Percentiles rank a stretch among this genome's conserved stretches.
These are phyloP conservation scores for Pseudorhombus dupliciocellatus DNA, from an alignment of 2,113 vertebrate species.

Conservation along the genomic window DNA sequence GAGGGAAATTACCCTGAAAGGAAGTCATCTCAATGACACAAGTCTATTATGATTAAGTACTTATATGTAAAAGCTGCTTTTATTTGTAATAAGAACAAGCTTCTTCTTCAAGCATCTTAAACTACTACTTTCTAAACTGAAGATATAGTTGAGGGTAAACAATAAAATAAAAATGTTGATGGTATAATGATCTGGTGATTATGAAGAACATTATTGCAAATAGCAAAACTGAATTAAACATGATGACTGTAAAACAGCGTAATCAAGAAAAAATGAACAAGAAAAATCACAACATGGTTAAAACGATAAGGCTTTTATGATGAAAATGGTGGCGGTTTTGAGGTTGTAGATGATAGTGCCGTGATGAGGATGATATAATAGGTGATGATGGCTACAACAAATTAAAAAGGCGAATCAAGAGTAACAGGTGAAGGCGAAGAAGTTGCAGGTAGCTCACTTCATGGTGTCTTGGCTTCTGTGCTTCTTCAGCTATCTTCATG, in stretches of 20 bases:
- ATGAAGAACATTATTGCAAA: background rate
- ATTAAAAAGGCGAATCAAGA: constrained; percentile 50
- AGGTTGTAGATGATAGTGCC: too few species aligned
- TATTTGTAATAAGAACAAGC: background rate
- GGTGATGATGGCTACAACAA: constrained; percentile 26
- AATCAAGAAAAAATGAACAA: constrained; percentile 1
- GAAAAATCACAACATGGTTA: background rate
- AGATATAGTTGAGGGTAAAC: background rate
- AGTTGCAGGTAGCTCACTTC: constrained; percentile 89
- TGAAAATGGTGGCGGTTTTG: background rate
- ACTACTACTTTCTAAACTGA: background rate
- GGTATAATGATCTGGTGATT: background rate
- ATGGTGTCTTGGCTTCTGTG: constrained; percentile 85
- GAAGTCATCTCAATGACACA: background rate
- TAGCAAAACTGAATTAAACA: background rate
- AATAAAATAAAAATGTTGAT: background rate
- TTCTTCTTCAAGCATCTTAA: too few species aligned
- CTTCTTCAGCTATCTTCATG: constrained; percentile 80
- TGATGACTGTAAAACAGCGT: background rate
- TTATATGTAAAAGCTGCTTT: background rate
- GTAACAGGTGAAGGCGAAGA: constrained; percentile 73
- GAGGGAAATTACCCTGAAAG: background rate
- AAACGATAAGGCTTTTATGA: constrained; percentile 1
- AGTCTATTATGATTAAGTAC: background rate
- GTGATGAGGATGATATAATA: background rate